Base-by-base conservation (phyloP, 1,140 invertebrate species). In the Platorchestia sp. region DNA sequence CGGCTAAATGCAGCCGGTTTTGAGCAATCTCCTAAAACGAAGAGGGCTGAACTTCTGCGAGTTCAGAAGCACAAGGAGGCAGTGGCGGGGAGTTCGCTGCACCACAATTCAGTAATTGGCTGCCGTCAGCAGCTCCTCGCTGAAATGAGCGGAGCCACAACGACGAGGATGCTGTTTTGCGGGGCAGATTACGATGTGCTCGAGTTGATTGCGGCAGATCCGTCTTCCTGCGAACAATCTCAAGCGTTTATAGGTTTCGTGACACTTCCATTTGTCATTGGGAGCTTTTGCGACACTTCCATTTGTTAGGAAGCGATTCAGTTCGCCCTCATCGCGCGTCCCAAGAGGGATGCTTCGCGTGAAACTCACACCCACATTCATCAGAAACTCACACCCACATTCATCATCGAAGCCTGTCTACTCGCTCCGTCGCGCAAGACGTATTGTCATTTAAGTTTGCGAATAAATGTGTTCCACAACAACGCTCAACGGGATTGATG, bases 311-410 rank as follows among this genome's bases (percentile, higher is more conserved):
- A 45, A 45, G 87, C 87, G 41, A 5, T 90, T 90, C 42, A 43
- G 41, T 43, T 16, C 19, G 27, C 87, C 41, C 3, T 42, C 44
- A 43, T 44, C 41, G 16, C 41, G 87, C 87, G 40, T 40, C 41
- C 5, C 41, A 45, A 43, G 3, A 90, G 87, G 3, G 87, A 90
- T 90, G 87, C 10, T 3, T 10, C 87, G 41, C 87, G 87, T 90
- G 87, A 90, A 43, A 90, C 87, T 36, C 87, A 75, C 14, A 75
- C 87, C 87, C 42, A 45, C 44, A 90, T 90, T 90, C 27, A 90
- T 90, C 87, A 90, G 87, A 90, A 43, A 90, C 87, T 36, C 87
- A 75, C 14, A 75, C 87, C 87, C 42, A 45, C 44, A 90, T 90
- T 90, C 27, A 90, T 90, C 87, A 90, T 90, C 44, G 14, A 14